These are phyloP conservation scores for Oligia latruncula DNA, from an alignment of 2,888 invertebrate genomes.

Conservation along the genomic window DNA sequence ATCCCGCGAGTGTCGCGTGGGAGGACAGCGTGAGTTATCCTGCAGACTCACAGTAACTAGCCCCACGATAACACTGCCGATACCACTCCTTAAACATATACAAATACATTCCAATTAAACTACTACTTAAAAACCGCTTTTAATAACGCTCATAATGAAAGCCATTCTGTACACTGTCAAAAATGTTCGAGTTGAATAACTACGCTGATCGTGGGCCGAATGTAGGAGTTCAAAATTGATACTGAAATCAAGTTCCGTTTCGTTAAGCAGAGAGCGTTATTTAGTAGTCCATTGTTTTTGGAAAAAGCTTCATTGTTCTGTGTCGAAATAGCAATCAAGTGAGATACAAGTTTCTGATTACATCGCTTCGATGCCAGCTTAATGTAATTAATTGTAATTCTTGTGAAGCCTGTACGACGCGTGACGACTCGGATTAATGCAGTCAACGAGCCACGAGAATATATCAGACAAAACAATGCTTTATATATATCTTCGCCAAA, in stretches of 20 bases:
- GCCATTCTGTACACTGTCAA: slow-evolving; percentile 73
- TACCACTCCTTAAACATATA: slow-evolving; percentile 66
- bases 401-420: slow-evolving; percentile 4
- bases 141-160: slow-evolving; percentile 70
- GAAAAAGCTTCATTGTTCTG: slow-evolving; percentile 74
- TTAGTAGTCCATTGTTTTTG: slow-evolving; percentile 78
- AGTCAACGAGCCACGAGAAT: neutral
- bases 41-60: slow-evolving; percentile 71
- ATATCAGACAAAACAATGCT: slow-evolving; percentile 3
- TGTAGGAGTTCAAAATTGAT: slow-evolving; percentile 82
- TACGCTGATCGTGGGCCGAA: slow-evolving; percentile 71
- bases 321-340: slow-evolving; percentile 66
- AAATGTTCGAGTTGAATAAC: slow-evolving; percentile 72
- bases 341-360: slow-evolving; percentile 53
- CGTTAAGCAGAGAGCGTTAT: slow-evolving; percentile 75
- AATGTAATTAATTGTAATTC: slow-evolving; percentile 41
- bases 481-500: neutral
- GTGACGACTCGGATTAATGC: neutral
- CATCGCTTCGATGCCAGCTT: slow-evolving; percentile 33
- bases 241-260: slow-evolving; percentile 77
- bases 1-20: slow-evolving; percentile 73
- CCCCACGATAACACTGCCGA: slow-evolving; percentile 71
- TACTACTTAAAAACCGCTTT: slow-evolving; percentile 66
- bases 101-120: slow-evolving; percentile 71
- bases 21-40: slow-evolving; percentile 80